A percentile compares a stretch with the other conserved stretches of the same genome.
Conservation (phyloP, 1,140 invertebrate species). For the Drosophila athabasca region DNA sequence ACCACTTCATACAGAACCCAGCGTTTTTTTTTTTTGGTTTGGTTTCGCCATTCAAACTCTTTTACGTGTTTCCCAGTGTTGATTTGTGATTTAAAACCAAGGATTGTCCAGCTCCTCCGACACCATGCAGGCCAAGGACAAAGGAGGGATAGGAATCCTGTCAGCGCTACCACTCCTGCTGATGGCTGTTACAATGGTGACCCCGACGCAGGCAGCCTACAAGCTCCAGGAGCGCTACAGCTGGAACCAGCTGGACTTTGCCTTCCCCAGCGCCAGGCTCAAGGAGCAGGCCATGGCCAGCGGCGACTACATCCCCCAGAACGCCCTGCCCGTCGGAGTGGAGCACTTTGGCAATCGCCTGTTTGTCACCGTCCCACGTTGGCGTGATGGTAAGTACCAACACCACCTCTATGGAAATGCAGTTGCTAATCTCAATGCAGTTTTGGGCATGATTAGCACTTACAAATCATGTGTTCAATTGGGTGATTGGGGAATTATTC, state of each 20-base stretch:
- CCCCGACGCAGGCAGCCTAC: constrained; percentile 78
- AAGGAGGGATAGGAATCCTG: constrained; percentile 16
- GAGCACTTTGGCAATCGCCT: constrained; percentile 91
- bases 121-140: constrained; percentile 1
- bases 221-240: constrained; percentile 88
- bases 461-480: constrained; percentile 25
- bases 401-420: too few species aligned
- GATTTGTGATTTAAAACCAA: too few species aligned
- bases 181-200: not conserved
- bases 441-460: constrained; percentile 61
- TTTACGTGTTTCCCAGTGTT: constrained; percentile 19
- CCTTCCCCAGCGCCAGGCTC: constrained; percentile 86
- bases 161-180: constrained; percentile 37
- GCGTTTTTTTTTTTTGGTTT: constrained; percentile 8
- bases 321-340: constrained; percentile 90
- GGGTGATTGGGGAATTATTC: constrained; percentile 21
- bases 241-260: constrained; percentile 91
- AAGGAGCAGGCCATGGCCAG: constrained; percentile 87
- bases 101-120: too few species aligned
- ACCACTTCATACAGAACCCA: not conserved
- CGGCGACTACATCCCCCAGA: constrained; percentile 88
- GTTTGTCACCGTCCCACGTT: constrained; percentile 91
- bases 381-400: constrained; percentile 86
- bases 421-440: not conserved
- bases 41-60: constrained; percentile 3